A percentile compares a stretch with the other conserved stretches of the same genome.
These are phyloP conservation scores for Schizopygopsis pylzovi DNA, from an alignment of 2,797 vertebrate species.

Conservation along the genomic window DNA sequence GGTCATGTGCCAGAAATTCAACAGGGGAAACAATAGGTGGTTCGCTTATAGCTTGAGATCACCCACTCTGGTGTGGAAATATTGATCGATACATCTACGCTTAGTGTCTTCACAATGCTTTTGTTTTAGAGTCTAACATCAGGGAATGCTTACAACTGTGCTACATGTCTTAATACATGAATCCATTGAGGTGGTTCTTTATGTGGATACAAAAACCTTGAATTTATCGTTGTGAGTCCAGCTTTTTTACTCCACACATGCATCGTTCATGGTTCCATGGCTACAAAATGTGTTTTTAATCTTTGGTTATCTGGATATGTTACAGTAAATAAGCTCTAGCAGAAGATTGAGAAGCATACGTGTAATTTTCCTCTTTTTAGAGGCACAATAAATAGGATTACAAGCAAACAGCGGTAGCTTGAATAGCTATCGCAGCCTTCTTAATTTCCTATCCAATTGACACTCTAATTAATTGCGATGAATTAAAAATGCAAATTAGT, in stretches of 20 bases:
- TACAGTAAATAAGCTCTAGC: not conserved
- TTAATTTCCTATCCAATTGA: slow-evolving; percentile 60
- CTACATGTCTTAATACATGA: no score
- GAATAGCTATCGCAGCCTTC: not conserved
- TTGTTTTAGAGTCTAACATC: not conserved
- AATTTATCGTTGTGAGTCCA: not conserved
- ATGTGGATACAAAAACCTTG: not conserved
- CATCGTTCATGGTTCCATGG: not conserved
- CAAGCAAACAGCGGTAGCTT: slow-evolving; percentile 4
- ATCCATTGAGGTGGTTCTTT: not conserved
- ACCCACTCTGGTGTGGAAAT: not conserved
- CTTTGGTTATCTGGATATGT: not conserved
- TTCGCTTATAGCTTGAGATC: not conserved
- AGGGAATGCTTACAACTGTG: not conserved
- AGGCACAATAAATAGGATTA: not conserved
- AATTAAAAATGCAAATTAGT: slow-evolving; percentile 81
- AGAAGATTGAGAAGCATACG: not conserved
- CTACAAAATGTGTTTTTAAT: not conserved
- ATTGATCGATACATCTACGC: not conserved
- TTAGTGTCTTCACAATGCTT: not conserved
- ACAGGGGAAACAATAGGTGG: slow-evolving; percentile 28
- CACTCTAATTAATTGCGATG: slow-evolving; percentile 72
- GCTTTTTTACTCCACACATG: not conserved
- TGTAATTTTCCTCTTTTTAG: not conserved
- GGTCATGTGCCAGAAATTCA: slow-evolving; percentile 74